Percentiles rank a stretch among this genome's conserved stretches.
Evolutionary conservation across 1,140 invertebrate genomes (phyloP).

Genomic region (Popillia japonica): DNA sequence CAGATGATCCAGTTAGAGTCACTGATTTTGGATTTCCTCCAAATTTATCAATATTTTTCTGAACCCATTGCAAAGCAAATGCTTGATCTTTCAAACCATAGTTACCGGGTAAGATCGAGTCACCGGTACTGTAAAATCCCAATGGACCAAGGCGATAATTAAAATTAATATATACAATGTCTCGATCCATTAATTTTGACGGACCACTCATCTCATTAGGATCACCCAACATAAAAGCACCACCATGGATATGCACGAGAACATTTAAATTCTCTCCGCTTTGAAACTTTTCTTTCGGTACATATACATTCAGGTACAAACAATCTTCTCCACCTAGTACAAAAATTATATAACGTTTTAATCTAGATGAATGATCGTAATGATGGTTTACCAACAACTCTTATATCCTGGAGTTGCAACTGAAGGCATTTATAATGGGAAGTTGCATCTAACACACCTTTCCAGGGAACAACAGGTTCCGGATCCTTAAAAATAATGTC

Average conservation of each 20-base stretch:
- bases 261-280: slow-evolving; percentile 51
- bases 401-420: too few relatives aligned
- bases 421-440: too few relatives aligned
- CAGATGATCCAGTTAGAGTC: slow-evolving; percentile 48
- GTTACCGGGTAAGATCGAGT: slow-evolving; percentile 43
- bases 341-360: too few relatives aligned
- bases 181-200: slow-evolving; percentile 63
- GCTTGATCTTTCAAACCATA: slow-evolving; percentile 48
- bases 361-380: too few relatives aligned
- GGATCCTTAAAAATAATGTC: too few relatives aligned
- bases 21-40: slow-evolving; percentile 48
- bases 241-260: slow-evolving; percentile 57
- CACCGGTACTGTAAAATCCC: slow-evolving; percentile 44
- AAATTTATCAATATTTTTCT: slow-evolving; percentile 47
- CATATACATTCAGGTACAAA: slow-evolving; percentile 75
- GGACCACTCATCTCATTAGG: slow-evolving; percentile 1
- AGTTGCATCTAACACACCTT: too few relatives aligned
- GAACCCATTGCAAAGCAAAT: slow-evolving; percentile 47
- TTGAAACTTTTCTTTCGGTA: slow-evolving; percentile 61
- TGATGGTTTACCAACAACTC: too few relatives aligned
- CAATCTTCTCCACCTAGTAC: slow-evolving; percentile 65
- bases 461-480: too few relatives aligned
- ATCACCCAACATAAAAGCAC: slow-evolving; percentile 59
- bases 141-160: slow-evolving; percentile 69
- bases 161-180: slow-evolving; percentile 69